A percentile compares a stretch with the other conserved stretches of the same genome.
These are phyloP conservation scores for Pagrus major DNA, from an alignment of 2,113 vertebrate species.

Conservation along the genomic window DNA sequence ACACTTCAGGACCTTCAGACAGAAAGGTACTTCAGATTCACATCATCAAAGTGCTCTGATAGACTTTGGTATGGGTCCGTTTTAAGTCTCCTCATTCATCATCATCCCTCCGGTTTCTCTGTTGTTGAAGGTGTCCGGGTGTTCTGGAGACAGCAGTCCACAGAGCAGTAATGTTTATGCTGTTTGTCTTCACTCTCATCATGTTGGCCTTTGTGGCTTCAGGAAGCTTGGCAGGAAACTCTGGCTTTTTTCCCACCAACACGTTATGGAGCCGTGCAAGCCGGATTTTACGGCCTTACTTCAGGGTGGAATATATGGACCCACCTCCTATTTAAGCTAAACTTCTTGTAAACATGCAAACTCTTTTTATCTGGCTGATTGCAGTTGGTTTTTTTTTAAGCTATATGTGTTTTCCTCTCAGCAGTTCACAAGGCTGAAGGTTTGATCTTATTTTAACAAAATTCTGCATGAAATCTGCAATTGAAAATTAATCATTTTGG, in stretches of 20 bases:
- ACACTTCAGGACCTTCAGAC: not conserved
- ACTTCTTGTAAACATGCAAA: not conserved
- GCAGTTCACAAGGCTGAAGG: not conserved
- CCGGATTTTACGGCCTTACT: slow-evolving; percentile 53
- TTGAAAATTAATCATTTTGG: not conserved
- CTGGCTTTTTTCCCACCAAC: not conserved
- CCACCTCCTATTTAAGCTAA: slow-evolving; percentile 64
- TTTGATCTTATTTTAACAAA: not conserved
- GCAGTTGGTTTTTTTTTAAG: not conserved
- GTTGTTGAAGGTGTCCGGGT: slow-evolving; percentile 21
- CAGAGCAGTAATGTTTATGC: slow-evolving; percentile 1
- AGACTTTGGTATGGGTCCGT: too few species aligned
- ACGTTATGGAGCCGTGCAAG: slow-evolving; percentile 15
- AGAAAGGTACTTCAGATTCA: slow-evolving; percentile 40
- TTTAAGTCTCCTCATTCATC: not conserved
- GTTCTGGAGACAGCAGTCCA: not conserved
- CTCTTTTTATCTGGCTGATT: not conserved
- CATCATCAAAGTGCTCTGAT: not conserved
- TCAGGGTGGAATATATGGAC: slow-evolving; percentile 49
- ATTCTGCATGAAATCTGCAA: not conserved
- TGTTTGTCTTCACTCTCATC: slow-evolving; percentile 27
- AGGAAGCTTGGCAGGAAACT: not conserved
- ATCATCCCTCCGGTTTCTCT: not conserved
- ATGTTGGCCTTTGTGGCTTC: slow-evolving; percentile 22
- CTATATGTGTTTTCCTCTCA: not conserved